Base-by-base conservation (phyloP, 2,888 invertebrate genomes). In the Lottia gigantea region DNA sequence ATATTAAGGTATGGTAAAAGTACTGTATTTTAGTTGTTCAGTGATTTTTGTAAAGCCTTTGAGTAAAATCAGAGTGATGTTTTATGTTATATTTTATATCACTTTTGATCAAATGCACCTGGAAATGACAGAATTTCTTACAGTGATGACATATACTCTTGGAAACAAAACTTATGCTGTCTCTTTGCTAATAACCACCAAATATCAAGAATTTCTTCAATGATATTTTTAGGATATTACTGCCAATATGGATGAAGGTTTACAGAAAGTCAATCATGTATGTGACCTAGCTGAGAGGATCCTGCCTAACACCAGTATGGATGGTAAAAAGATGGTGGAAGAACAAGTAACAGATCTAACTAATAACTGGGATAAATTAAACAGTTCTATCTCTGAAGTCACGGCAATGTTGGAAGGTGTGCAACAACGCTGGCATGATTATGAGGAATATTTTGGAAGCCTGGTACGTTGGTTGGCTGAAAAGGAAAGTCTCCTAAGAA, bases 361-460 rank as follows among this genome's bases (percentile, higher is more conserved):
- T 78, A 94, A 94, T 80, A 94, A 94, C 82, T 97, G 95, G 95
- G 96, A 96, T 86, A 93, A 94, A 83, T 89, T 97, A n/a, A 95
- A 94, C 82, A 92, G 94, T 85, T 94, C 94, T 79, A 90, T 97
- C n/a, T 95, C 94, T 77, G 94, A 95, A n/a, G 93, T 94, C 71
- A 92, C 94, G 62, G 93, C 93, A 61, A 94, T 95, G 85, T 91
- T 97, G 3, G 95, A 96, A 88, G 94, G 94, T 19, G 80, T 83
- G 11, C 83, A 83, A 74, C 83, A 83, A 67, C 92, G 95, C 83
- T 96, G 96, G 95, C 94, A 94, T 77, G 96, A 96, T 85, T 95
- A 94, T 80, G 92, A 93, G 71, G 94, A 94, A 74, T 92, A 93
- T 15, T 93, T 93, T 82, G 91, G 91, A 63, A 92, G 92, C 76